phyloP scores from a whole-genome alignment of 2,113 vertebrate species.

The Chionis minor region DNA sequence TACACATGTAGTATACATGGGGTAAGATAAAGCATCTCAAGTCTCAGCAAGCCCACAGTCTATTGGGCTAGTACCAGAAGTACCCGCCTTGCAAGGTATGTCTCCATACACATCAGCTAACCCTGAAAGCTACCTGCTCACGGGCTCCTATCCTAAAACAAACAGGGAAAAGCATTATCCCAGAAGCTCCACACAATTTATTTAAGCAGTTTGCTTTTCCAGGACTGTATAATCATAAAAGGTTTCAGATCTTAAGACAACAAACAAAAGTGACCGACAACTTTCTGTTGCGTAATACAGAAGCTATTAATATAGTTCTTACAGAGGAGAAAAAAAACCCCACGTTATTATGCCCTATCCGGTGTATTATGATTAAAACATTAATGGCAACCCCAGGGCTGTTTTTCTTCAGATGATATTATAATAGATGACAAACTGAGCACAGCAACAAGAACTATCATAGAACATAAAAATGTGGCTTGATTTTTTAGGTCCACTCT shows the following conservation, averaged over 20 bases:
- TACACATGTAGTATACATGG: fast-evolving
- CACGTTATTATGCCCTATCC: neutral
- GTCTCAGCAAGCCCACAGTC: neutral
- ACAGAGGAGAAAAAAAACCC: neutral
- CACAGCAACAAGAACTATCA: neutral
- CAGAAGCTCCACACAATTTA: neutral
- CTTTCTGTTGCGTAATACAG: neutral
- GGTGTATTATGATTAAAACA: neutral
- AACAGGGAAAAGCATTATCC: neutral
- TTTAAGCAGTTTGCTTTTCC: neutral
- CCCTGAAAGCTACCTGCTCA: neutral
- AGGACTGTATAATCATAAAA: neutral
- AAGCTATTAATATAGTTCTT: neutral
- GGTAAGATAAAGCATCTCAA: neutral
- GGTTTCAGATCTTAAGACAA: neutral
- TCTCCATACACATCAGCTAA: neutral
- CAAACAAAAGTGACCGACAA: neutral
- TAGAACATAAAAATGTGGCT: neutral
- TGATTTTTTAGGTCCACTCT: neutral
- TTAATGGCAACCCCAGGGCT: neutral
- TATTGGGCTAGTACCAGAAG: neutral
- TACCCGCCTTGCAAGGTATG: neutral
- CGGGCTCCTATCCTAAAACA: neutral
- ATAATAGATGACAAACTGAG: neutral
- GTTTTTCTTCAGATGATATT: neutral